Conservation (phyloP, 2,113 vertebrate species). For the Sialia sialis region DNA sequence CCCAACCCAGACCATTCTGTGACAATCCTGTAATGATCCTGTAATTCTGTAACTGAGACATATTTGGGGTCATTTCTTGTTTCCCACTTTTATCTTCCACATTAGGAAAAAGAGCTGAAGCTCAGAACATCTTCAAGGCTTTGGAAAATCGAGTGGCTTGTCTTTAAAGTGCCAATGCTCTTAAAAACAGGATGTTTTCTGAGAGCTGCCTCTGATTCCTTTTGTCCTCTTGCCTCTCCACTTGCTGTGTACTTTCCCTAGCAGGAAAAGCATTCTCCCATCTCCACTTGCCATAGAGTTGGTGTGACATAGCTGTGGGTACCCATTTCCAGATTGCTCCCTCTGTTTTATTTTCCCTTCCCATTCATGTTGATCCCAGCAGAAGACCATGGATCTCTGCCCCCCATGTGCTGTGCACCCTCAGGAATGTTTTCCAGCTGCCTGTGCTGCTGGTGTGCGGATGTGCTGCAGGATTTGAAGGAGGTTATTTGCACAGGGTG, state of each 20-base stretch:
- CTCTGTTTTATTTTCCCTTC: background rate
- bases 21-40: background rate
- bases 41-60: background rate
- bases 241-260: background rate
- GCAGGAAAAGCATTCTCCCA: background rate
- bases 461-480: background rate
- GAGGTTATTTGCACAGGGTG: background rate
- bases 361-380: rapidly evolving
- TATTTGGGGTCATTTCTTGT: background rate
- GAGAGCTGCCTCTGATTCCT: background rate
- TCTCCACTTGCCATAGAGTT: background rate
- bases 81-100: background rate
- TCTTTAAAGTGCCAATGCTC: rapidly evolving
- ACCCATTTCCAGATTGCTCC: background rate
- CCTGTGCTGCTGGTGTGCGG: rapidly evolving
- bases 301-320: rapidly evolving
- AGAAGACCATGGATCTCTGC: rapidly evolving
- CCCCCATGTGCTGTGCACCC: rapidly evolving
- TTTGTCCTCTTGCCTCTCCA: background rate
- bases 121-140: background rate
- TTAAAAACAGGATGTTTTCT: background rate
- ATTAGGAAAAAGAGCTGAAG: background rate
- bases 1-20: background rate
- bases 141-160: background rate
- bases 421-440: background rate